phyloP scores from a whole-genome alignment of 2,888 invertebrate species.

The Oegoconia quadripuncta region DNA sequence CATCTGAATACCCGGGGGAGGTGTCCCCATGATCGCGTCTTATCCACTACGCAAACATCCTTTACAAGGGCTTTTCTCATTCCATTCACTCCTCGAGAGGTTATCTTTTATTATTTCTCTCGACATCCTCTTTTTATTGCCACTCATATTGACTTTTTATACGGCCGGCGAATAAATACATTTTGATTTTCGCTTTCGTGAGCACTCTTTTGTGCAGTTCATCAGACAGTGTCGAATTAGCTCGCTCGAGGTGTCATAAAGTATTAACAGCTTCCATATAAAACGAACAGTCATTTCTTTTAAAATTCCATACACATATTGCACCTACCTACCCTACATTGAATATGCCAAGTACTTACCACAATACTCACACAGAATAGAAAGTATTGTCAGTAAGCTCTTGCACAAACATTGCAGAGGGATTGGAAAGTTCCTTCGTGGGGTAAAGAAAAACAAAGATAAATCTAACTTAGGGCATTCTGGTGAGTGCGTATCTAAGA shows the following conservation, averaged over 20 bases:
- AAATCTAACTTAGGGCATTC: conserved; percentile 61
- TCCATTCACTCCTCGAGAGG: conserved; percentile 70
- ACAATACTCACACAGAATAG: conserved; percentile 33
- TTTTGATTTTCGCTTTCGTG: conserved; percentile 72
- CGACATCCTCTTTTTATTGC: conserved; percentile 72
- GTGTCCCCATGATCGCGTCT: conserved; percentile 73
- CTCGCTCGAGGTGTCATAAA: conserved; percentile 59
- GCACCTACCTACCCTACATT: neutral
- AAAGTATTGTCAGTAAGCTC: conserved; percentile 51
- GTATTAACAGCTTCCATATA: conserved; percentile 19
- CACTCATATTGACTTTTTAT: conserved; percentile 78
- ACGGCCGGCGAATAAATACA: conserved; percentile 75
- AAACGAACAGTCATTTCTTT: conserved; percentile 2
- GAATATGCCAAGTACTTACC: conserved; percentile 14
- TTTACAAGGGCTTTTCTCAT: conserved; percentile 70
- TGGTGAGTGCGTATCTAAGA: conserved; percentile 38
- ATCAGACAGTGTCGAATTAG: conserved; percentile 67
- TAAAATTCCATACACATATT: neutral
- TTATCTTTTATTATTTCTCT: conserved; percentile 76
- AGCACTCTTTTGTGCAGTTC: conserved; percentile 58
- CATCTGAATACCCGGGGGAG: conserved; percentile 52
- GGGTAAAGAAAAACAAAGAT: conserved; percentile 66
- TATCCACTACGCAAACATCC: conserved; percentile 77
- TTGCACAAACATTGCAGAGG: conserved; percentile 59
- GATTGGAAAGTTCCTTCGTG: conserved; percentile 56